These are phyloP conservation scores for Fistularia commersonii DNA, from an alignment of 2,797 vertebrate species.

Conservation along the genomic window DNA sequence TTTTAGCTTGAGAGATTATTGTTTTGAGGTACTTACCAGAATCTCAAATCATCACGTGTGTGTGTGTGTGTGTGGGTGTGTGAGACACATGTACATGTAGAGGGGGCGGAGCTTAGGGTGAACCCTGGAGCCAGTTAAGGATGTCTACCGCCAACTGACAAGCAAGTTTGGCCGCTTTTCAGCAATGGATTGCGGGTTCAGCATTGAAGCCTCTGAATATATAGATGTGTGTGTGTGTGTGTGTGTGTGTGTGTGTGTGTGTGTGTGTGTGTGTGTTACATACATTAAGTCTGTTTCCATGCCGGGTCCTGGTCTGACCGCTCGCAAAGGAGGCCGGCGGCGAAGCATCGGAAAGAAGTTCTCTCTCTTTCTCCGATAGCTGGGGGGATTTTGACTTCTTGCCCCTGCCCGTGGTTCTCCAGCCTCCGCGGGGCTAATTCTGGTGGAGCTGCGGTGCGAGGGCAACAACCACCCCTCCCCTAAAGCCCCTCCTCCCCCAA, in stretches of 20 bases:
- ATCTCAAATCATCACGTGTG: too few relatives aligned
- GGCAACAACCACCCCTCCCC: conserved; percentile 68
- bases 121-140: too few relatives aligned
- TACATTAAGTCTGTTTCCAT: conserved; percentile 51
- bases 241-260: neutral
- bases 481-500: conserved; percentile 45
- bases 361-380: conserved; percentile 20
- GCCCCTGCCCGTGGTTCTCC: conserved; percentile 66
- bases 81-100: too few relatives aligned
- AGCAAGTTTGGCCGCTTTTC: too few relatives aligned
- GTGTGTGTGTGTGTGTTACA: conserved; percentile 16
- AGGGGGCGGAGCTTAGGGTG: too few relatives aligned
- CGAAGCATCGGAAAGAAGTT: conserved; percentile 9
- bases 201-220: too few relatives aligned
- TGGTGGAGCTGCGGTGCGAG: conserved; percentile 75
- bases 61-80: too few relatives aligned
- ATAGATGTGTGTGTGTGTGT: too few relatives aligned
- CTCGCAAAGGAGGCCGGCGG: conserved; percentile 9
- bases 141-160: too few relatives aligned
- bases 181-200: too few relatives aligned
- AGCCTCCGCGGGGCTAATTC: conserved; percentile 65
- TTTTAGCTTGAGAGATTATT: too few relatives aligned
- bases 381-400: conserved; percentile 75
- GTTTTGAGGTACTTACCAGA: too few relatives aligned
- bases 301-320: conserved; percentile 57